phyloP scores from a whole-genome alignment of 30 jellyfish, hydroid and myxozoan genomes.

The Chironex yamaguchii region DNA sequence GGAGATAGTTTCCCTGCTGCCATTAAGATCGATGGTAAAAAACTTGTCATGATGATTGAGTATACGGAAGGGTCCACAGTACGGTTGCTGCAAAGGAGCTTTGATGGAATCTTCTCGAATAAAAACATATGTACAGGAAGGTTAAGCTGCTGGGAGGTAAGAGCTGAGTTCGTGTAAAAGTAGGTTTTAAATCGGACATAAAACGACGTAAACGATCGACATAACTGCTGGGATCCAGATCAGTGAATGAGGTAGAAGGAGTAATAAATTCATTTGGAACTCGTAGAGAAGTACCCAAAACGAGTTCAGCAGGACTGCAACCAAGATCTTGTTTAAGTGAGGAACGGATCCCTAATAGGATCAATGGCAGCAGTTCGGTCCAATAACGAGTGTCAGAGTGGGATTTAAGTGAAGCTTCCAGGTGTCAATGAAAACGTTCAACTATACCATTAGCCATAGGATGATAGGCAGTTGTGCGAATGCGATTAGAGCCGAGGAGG shows the following conservation, averaged over 20 bases:
- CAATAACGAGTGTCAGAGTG: conserved; percentile 23
- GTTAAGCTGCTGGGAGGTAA: not conserved
- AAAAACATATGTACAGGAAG: conserved; percentile 42
- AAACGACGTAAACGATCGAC: conserved; percentile 30
- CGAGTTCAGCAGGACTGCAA: conserved; percentile 52
- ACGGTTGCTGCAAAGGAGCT: conserved; percentile 60
- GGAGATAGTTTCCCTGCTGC: conserved; percentile 25
- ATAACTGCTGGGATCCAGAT: conserved; percentile 7
- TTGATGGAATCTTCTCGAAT: conserved; percentile 54
- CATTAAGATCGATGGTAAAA: conserved; percentile 10
- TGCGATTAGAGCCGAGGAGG: conserved; percentile 11
- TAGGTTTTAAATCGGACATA: conserved; percentile 19
- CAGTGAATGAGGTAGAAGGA: not conserved
- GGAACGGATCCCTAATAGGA: conserved; percentile 37
- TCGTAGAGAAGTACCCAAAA: conserved; percentile 17
- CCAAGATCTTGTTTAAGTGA: conserved; percentile 26
- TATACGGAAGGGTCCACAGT: conserved; percentile 42
- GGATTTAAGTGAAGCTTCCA: conserved; percentile 22
- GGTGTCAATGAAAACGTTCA: conserved; percentile 54
- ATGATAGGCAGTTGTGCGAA: conserved; percentile 52
- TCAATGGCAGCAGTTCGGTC: conserved; percentile 37
- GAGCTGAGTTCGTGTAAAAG: conserved; percentile 2
- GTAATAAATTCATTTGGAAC: conserved; percentile 9
- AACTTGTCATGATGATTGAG: conserved; percentile 10
- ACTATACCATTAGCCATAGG: conserved; percentile 58